phyloP scores from a whole-genome alignment of 2,113 vertebrate species.

The Hystrix brachyura region DNA sequence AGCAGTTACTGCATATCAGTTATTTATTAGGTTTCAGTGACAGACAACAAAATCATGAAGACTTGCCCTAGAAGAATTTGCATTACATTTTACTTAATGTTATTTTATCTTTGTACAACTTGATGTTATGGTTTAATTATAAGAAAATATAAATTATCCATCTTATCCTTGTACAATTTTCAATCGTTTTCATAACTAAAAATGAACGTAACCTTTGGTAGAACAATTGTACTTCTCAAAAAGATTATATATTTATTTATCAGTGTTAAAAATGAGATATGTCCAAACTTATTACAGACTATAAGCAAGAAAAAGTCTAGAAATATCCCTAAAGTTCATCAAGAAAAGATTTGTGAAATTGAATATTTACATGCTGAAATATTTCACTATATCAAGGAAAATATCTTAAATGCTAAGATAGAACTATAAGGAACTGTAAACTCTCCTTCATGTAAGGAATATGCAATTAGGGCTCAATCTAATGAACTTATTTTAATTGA shows the following conservation, averaged over 20 bases:
- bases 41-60: not conserved
- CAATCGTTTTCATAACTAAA: not conserved
- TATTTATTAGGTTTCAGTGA: not conserved
- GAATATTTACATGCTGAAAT: not conserved
- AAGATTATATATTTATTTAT: not conserved
- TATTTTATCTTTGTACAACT: not conserved
- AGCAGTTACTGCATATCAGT: not conserved
- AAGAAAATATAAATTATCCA: not conserved
- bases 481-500: not conserved
- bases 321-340: not conserved
- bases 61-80: not conserved
- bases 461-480: not conserved
- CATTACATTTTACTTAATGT: not conserved
- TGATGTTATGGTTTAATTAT: not conserved
- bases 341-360: not conserved
- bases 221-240: not conserved
- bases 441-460: not conserved
- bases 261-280: not conserved
- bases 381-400: not conserved
- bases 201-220: not conserved
- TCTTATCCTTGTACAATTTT: not conserved
- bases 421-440: not conserved
- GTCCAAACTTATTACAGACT: not conserved
- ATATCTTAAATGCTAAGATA: not conserved
- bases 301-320: not conserved